Base-by-base conservation (phyloP, 2,797 vertebrate genomes). In the Pseudopleuronectes americanus region DNA sequence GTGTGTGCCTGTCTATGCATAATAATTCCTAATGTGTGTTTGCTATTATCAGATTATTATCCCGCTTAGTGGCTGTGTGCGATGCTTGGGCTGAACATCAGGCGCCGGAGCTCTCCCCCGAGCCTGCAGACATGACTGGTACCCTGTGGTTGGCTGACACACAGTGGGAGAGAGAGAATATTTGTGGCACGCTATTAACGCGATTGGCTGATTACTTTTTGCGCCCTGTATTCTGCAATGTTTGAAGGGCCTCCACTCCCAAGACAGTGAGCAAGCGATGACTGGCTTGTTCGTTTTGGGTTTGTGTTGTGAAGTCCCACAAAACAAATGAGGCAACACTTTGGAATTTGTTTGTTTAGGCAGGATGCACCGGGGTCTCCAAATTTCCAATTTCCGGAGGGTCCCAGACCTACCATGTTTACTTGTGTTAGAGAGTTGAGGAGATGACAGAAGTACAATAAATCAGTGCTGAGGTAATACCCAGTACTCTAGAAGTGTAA, bases 331-430 rank as follows among this genome's bases (percentile, higher is more conserved):
- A 80, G 71, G 68, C 70, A 78, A 79, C 71, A 57, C n/a, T 64
- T 68, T 13, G 78, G 83, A 87, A 82, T 86, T 73, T 84, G 74
- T 81, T 83, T 85, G 70, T 85, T 81, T 84, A 57, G 69, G 55
- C 62, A 48, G 36, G 55, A 81, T 49, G 23, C 57, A 77, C 59
- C 68, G 54, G 45, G 58, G 59, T 76, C 41, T 19, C 43, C 41
- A 45, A 8, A 26, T 64, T 70, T 82, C 66, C 24, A 58, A 68
- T 89, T 74, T 80, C 76, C 63, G 43, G 43, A 8, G 13, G 48
- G 26, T 8, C 45, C 45, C 58, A 57, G 23, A 68, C 61, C 71
- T 48, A 13, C 47, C 10, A 1, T 74, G 80, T 80, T 83, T 79
- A 63, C 64, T 81, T 78, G 68, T 76, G 66, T 64, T 67, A 68